A percentile compares a stretch with the other conserved stretches of the same genome.
Conservation (phyloP, 1,140 invertebrate species). For the Listronotus bonariensis region DNA sequence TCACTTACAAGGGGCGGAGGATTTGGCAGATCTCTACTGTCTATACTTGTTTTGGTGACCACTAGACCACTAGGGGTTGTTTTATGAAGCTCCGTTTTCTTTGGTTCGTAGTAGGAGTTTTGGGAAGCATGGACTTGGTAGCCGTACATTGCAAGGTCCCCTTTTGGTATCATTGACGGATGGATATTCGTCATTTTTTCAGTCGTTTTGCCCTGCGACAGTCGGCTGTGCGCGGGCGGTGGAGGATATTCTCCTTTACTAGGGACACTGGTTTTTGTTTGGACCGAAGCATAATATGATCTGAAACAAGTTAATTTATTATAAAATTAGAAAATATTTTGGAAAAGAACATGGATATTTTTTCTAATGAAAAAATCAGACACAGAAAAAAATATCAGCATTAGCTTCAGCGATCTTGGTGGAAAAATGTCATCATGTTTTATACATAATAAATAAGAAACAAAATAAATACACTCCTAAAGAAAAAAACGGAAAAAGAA, state of each 20-base stretch:
- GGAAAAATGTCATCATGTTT: conserved; percentile 27
- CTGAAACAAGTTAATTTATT: conserved; percentile 17
- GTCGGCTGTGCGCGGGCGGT: conserved; percentile 63
- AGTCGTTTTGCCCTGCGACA: conserved; percentile 54
- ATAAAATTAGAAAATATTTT: not conserved
- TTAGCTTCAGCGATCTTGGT: conserved; percentile 29
- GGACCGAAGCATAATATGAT: conserved; percentile 35
- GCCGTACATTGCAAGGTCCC: conserved; percentile 73
- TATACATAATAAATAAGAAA: conserved; percentile 8
- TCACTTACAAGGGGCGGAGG: conserved; percentile 67
- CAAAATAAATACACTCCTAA: too few species aligned
- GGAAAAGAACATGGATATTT: not conserved
- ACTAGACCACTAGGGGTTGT: conserved; percentile 50
- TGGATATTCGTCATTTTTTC: conserved; percentile 63
- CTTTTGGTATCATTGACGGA: conserved; percentile 55
- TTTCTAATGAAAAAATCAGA: not conserved
- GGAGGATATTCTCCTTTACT: conserved; percentile 62
- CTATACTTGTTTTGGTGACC: conserved; percentile 54
- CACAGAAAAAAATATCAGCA: conserved; percentile 12
- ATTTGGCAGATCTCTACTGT: conserved; percentile 61
- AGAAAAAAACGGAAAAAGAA: too few species aligned
- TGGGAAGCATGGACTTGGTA: conserved; percentile 68
- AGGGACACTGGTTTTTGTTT: conserved; percentile 59
- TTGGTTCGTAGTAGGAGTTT: conserved; percentile 52
- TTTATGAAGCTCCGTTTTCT: conserved; percentile 53